A percentile compares a stretch with the other conserved stretches of the same genome.
Evolutionary conservation across 1,140 invertebrate species (phyloP).

Genomic region (Pseudomyrmex concolor): DNA sequence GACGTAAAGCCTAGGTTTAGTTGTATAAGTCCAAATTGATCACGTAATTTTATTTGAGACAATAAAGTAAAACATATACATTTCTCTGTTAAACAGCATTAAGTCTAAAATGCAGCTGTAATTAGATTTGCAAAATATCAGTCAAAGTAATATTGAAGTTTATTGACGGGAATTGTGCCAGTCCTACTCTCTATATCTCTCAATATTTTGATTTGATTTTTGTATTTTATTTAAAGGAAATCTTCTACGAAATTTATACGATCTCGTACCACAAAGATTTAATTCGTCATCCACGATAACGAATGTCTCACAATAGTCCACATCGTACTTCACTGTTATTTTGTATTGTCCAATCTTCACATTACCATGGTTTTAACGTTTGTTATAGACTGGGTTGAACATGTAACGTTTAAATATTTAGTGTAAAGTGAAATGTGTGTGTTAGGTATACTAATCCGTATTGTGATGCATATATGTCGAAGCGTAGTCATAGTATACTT

Average conservation of each 20-base stretch:
- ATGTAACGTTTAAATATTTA: constrained; percentile 68
- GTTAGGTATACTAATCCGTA: constrained; percentile 71
- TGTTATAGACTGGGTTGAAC: constrained; percentile 61
- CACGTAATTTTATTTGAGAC: constrained; percentile 11
- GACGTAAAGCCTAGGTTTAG: neutral
- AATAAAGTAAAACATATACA: neutral
- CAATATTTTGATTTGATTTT: neutral
- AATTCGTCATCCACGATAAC: neutral
- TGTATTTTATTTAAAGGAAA: neutral
- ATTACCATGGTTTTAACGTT: constrained; percentile 66
- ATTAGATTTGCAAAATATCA: neutral
- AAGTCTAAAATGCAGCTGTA: neutral
- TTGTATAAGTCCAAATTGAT: neutral
- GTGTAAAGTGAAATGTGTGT: constrained; percentile 57
- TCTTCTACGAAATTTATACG: neutral
- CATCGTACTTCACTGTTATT: constrained; percentile 7
- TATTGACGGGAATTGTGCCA: constrained; percentile 2
- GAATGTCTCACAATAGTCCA: neutral
- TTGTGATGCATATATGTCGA: constrained; percentile 73
- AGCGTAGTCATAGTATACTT: constrained; percentile 59
- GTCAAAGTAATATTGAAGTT: neutral
- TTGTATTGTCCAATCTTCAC: constrained; percentile 23
- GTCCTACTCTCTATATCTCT: neutral
- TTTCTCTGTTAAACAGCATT: neutral
- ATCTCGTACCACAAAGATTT: neutral